phyloP scores from a whole-genome alignment of 2,113 vertebrate genomes.

The Dasyurus viverrinus region DNA sequence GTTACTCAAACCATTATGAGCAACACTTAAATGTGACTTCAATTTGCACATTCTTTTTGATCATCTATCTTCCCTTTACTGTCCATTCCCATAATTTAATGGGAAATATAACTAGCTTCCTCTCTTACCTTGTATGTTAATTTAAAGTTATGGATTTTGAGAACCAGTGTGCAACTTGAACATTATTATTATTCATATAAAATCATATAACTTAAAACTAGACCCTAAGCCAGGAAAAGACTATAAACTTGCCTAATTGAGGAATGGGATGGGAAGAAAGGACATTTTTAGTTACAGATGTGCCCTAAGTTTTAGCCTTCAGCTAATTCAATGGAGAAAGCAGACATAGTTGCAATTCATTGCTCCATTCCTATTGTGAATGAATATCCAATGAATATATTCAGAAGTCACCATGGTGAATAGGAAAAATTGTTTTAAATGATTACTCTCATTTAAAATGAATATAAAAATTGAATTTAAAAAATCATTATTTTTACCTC shows the following conservation, averaged over 20 bases:
- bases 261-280: constrained; percentile 49
- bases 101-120: constrained; percentile 67
- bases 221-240: constrained; percentile 53
- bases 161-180: constrained; percentile 63
- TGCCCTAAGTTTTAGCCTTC: constrained; percentile 24
- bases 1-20: neutral
- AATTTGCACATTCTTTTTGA: constrained; percentile 69
- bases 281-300: constrained; percentile 42
- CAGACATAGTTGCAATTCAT: constrained; percentile 31
- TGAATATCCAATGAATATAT: constrained; percentile 36
- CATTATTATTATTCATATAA: constrained; percentile 61
- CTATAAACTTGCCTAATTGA: constrained; percentile 39
- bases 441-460: constrained; percentile 24
- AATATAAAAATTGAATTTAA: constrained; percentile 32
- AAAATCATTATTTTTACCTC: neutral
- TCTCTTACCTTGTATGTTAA: constrained; percentile 61
- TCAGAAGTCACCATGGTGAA: constrained; percentile 15
- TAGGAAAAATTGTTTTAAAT: constrained; percentile 50
- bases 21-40: constrained; percentile 55
- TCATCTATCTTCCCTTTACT: constrained; percentile 54
- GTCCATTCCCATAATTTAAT: constrained; percentile 48
- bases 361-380: constrained; percentile 41
- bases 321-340: constrained; percentile 40
- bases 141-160: constrained; percentile 69
- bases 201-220: constrained; percentile 68